Percentiles rank a stretch among this genome's conserved stretches.
Conservation (phyloP, 2,797 vertebrate species). For the Scleropages formosus region DNA sequence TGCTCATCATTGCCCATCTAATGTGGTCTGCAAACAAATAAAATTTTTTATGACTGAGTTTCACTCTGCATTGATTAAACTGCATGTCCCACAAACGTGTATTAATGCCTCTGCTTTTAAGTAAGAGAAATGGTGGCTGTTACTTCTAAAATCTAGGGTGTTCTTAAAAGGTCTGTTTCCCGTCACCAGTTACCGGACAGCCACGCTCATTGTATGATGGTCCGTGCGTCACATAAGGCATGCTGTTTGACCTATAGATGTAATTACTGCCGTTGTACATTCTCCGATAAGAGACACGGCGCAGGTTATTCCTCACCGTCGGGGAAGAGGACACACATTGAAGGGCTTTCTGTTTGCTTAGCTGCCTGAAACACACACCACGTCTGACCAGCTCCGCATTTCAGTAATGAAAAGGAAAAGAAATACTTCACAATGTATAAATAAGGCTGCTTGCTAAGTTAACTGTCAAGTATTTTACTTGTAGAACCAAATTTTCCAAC, state of each 20-base stretch:
- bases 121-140: not conserved
- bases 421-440: not conserved
- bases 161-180: not conserved
- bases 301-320: not conserved
- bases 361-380: not conserved
- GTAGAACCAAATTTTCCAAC: not conserved
- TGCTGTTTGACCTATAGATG: conserved; percentile 17
- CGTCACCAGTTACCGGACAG: not conserved
- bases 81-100: no score
- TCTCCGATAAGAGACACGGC: not conserved
- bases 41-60: no score
- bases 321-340: not conserved
- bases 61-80: no score
- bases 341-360: not conserved
- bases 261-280: not conserved
- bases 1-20: no score
- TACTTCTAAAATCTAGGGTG: not conserved
- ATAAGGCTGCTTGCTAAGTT: not conserved
- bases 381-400: not conserved
- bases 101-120: no score
- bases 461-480: not conserved
- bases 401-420: conserved; percentile 15
- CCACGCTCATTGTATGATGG: no score
- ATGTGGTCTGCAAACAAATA: no score
- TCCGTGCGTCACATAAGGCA: not conserved